These are phyloP conservation scores for Popillia japonica DNA, from an alignment of 1,140 invertebrate genomes.

Conservation along the genomic window DNA sequence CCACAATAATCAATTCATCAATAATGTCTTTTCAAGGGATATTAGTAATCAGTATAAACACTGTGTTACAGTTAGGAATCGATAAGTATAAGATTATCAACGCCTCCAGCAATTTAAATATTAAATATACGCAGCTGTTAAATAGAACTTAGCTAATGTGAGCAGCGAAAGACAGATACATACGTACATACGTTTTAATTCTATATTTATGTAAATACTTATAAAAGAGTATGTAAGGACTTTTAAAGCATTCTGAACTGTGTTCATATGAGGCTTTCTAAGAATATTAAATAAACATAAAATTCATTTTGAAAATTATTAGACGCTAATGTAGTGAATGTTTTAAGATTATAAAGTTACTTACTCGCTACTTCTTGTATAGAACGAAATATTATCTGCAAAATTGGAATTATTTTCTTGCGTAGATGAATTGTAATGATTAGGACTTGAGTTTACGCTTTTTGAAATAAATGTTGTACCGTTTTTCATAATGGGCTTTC, in stretches of 20 bases:
- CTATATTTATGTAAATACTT: no score
- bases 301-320: neutral
- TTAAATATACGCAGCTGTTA: no score
- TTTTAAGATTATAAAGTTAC: neutral
- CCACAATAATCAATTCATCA: slow-evolving; percentile 14
- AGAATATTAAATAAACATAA: neutral
- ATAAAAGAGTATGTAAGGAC: no score
- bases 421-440: neutral
- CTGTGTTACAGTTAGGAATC: no score
- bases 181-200: no score
- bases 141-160: no score
- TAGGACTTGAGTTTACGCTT: neutral
- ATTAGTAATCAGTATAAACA: neutral
- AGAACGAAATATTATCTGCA: slow-evolving; percentile 6
- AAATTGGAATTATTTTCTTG: neutral
- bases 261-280: no score
- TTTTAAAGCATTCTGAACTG: no score
- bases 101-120: no score
- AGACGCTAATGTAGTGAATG: neutral
- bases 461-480: neutral
- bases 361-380: slow-evolving; percentile 23
- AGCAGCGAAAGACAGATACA: no score
- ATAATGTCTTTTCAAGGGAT: neutral
- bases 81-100: no score
- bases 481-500: neutral